Conservation (phyloP, 2,797 vertebrate species). For the Malurus leucopterus region DNA sequence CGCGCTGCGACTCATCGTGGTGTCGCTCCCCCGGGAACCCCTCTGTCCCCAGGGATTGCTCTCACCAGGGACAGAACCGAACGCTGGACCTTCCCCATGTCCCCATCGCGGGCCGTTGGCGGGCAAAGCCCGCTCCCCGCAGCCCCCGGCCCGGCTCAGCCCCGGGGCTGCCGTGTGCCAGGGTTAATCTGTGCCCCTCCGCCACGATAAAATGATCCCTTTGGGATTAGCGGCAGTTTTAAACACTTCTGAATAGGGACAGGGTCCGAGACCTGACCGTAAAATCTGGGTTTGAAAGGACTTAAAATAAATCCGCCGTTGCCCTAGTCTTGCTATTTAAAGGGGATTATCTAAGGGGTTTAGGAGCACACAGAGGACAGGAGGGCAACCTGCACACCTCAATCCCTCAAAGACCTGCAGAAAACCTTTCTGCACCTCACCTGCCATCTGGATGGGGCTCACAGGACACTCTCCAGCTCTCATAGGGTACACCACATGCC, state of each 20-base stretch:
- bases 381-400: neutral
- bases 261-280: conserved; percentile 2
- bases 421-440: neutral
- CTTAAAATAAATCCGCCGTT: conserved; percentile 43
- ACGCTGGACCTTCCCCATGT: neutral
- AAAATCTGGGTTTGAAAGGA: conserved; percentile 34
- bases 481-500: rapidly evolving
- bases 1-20: rapidly evolving
- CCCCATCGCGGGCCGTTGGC: neutral
- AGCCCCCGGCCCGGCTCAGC: neutral
- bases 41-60: neutral
- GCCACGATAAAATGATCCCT: neutral
- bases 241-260: neutral
- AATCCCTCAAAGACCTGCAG: neutral
- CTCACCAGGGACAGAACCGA: neutral
- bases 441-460: rapidly evolving
- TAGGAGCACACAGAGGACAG: neutral
- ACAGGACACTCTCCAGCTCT: neutral
- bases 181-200: neutral
- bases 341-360: conserved; percentile 45
- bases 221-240: neutral
- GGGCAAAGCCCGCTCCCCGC: neutral
- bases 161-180: neutral
- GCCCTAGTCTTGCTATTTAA: conserved; percentile 37
- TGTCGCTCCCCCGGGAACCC: rapidly evolving